phyloP scores from a whole-genome alignment of 1,140 invertebrate species.

The Drosophila orosa region DNA sequence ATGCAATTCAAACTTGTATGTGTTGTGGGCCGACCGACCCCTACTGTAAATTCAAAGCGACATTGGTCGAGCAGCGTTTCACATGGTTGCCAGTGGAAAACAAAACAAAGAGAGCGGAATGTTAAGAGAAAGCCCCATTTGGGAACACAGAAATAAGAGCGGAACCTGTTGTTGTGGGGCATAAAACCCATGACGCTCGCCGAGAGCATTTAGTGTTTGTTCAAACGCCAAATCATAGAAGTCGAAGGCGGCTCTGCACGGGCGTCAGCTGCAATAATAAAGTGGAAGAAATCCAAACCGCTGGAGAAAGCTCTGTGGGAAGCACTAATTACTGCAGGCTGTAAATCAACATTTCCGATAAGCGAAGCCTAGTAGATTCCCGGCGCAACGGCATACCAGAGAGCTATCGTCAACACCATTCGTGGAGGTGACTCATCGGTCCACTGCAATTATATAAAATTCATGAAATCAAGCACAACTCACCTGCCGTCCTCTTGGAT shows the following conservation, averaged over 20 bases:
- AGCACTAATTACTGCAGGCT: slow-evolving; percentile 1
- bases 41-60: not conserved
- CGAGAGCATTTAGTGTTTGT: slow-evolving; percentile 47
- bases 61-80: slow-evolving; percentile 2
- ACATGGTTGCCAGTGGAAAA: not conserved
- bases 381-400: slow-evolving; percentile 58
- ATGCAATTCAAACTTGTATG: not conserved
- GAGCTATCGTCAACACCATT: slow-evolving; percentile 20
- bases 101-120: slow-evolving; percentile 1
- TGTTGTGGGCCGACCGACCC: not conserved
- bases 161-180: slow-evolving; percentile 12
- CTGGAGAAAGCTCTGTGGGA: slow-evolving; percentile 42
- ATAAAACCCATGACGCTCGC: slow-evolving; percentile 17
- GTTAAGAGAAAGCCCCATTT: slow-evolving; percentile 23
- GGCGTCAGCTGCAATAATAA: not conserved
- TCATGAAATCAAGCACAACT: slow-evolving; percentile 51
- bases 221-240: slow-evolving; percentile 15
- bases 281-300: not conserved
- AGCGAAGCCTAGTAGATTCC: slow-evolving; percentile 13
- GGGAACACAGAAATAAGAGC: not conserved
- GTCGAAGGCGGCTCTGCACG: slow-evolving; percentile 5
- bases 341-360: slow-evolving; percentile 23
- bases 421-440: slow-evolving; percentile 70
- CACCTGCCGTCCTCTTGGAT: slow-evolving; percentile 16
- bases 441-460: slow-evolving; percentile 69